A percentile compares a stretch with the other conserved stretches of the same genome.
Evolutionary conservation across 1,140 invertebrate species (phyloP).

Genomic region (Dinothrombium tinctorium): DNA sequence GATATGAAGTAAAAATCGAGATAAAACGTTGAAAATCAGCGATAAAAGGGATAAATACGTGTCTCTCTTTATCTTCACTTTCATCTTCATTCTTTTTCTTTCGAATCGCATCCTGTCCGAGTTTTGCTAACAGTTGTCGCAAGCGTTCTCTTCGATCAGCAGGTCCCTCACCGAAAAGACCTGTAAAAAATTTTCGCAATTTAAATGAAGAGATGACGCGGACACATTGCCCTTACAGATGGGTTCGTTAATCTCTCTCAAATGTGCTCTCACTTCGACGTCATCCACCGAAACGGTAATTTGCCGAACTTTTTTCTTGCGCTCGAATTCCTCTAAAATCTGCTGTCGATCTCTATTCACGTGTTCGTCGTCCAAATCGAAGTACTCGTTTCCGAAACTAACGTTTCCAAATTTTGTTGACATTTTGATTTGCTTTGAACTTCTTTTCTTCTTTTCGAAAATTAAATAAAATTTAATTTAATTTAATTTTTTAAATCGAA

Average conservation of each 20-base stretch:
- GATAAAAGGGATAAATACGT: slow-evolving; percentile 9
- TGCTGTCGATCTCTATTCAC: slow-evolving; percentile 66
- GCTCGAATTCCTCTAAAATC: slow-evolving; percentile 75
- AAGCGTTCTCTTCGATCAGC: slow-evolving; percentile 72
- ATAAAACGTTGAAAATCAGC: slow-evolving; percentile 3
- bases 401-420: too few species aligned
- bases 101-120: slow-evolving; percentile 63
- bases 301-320: slow-evolving; percentile 42
- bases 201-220: slow-evolving; percentile 18
- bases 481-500: too few species aligned
- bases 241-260: slow-evolving; percentile 71
- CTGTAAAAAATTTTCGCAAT: slow-evolving; percentile 13
- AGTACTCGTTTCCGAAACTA: too few species aligned
- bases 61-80: slow-evolving; percentile 44
- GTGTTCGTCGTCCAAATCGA: too few species aligned
- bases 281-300: slow-evolving; percentile 62
- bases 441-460: too few species aligned
- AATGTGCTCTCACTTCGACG: slow-evolving; percentile 66
- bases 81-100: slow-evolving; percentile 18
- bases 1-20: slow-evolving; percentile 20
- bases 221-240: slow-evolving; percentile 36
- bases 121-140: slow-evolving; percentile 56
- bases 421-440: too few species aligned
- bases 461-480: too few species aligned
- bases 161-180: slow-evolving; percentile 83